A percentile compares a stretch with the other conserved stretches of the same genome.
These are phyloP conservation scores for Camponotus floridanus DNA, from an alignment of 1,140 invertebrate species.

Conservation along the genomic window DNA sequence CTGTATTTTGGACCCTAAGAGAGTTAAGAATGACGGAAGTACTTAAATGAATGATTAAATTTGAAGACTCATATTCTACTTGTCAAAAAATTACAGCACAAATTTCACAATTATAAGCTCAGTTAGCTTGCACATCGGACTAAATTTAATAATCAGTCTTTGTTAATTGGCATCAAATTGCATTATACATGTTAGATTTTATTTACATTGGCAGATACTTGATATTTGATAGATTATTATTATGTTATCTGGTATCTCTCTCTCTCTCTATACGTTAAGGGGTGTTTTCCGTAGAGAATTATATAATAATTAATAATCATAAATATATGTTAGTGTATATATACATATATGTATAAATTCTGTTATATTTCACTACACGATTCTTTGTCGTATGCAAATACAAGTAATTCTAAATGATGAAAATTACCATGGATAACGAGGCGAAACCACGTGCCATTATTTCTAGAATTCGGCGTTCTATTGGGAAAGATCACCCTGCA, in stretches of 20 bases:
- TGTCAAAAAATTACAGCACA: slow-evolving; percentile 49
- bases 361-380: neutral
- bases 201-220: neutral
- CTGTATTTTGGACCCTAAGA: neutral
- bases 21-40: slow-evolving; percentile 20
- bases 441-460: slow-evolving; percentile 96
- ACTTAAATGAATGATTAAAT: slow-evolving; percentile 39
- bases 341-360: neutral
- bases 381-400: slow-evolving; percentile 17
- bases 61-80: slow-evolving; percentile 56
- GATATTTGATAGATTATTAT: slow-evolving; percentile 2
- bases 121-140: slow-evolving; percentile 58
- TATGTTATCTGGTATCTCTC: neutral
- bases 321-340: too few relatives aligned
- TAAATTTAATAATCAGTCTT: slow-evolving; percentile 62
- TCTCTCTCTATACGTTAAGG: neutral
- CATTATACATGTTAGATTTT: slow-evolving; percentile 38
- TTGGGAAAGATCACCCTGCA: slow-evolving; percentile 96
- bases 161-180: slow-evolving; percentile 62
- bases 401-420: neutral
- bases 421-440: slow-evolving; percentile 93
- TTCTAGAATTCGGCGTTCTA: slow-evolving; percentile 91
- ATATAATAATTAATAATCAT: neutral
- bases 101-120: slow-evolving; percentile 45
- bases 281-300: neutral